A percentile compares a stretch with the other conserved stretches of the same genome.
Conservation (phyloP, 2,888 invertebrate genomes). For the Zaprionus bogoriensis region DNA sequence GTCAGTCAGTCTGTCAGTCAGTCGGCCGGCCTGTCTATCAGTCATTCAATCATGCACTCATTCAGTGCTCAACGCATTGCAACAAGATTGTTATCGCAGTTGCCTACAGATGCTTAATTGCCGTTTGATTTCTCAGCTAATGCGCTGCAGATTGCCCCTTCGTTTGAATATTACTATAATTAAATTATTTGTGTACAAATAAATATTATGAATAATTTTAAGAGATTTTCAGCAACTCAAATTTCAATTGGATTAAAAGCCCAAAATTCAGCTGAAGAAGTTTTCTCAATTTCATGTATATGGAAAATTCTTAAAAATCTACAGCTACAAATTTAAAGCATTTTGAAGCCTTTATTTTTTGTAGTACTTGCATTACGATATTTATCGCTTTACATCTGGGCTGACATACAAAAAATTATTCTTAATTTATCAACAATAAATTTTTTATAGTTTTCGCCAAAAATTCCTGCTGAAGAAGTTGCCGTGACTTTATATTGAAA, state of each 20-base stretch:
- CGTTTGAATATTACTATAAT: not conserved
- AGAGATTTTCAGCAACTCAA: too few species aligned
- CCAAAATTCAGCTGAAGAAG: too few species aligned
- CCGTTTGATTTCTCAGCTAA: conserved; percentile 49
- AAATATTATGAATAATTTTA: too few species aligned
- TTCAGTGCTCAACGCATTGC: conserved; percentile 49
- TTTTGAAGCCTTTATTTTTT: too few species aligned
- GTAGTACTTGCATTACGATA: too few species aligned
- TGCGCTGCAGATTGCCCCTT: conserved; percentile 12
- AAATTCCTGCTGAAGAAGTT: too few species aligned
- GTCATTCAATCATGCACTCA: conserved; percentile 33
- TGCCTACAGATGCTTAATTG: conserved; percentile 68
- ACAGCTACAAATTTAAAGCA: too few species aligned
- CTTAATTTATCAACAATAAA: not conserved
- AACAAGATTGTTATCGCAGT: conserved; percentile 64
- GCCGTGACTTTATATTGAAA: not conserved
- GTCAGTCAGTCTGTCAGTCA: conserved; percentile 16
- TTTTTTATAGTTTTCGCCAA: not conserved
- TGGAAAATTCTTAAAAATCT: too few species aligned
- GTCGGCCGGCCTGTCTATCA: conserved; percentile 24
- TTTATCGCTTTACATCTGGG: too few species aligned
- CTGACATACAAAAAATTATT: not conserved
- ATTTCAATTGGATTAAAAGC: too few species aligned
- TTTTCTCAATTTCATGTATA: too few species aligned
- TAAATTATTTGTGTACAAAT: too few species aligned